Conservation (phyloP, 2,888 invertebrate species). For the Agrilus cyanescens region DNA sequence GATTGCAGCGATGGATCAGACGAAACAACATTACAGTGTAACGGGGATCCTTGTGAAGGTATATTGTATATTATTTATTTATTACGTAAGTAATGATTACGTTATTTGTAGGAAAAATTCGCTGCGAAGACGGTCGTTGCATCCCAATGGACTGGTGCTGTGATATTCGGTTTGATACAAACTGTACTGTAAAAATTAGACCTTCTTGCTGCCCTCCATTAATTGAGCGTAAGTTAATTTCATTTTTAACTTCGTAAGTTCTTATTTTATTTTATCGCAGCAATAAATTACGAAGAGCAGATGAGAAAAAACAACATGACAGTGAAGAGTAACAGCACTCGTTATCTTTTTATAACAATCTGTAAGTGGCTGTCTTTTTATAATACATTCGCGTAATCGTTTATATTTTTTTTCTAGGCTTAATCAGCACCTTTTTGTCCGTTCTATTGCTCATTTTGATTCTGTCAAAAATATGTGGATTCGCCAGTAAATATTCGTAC, state of each 20-base stretch:
- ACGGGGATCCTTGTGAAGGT: conserved; percentile 37
- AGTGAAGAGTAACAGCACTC: conserved; percentile 2
- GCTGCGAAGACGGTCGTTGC: conserved; percentile 39
- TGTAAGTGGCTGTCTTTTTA: conserved; percentile 24
- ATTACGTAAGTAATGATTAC: not conserved
- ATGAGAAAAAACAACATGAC: too few species aligned
- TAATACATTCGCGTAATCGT: not conserved
- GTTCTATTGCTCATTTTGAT: conserved; percentile 29
- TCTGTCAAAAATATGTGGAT: conserved; percentile 29
- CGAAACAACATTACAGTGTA: conserved; percentile 33
- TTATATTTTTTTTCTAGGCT: conserved; percentile 19
- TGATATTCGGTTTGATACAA: conserved; percentile 34
- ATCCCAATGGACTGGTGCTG: conserved; percentile 42
- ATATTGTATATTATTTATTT: conserved; percentile 10
- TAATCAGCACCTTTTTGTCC: conserved; percentile 30
- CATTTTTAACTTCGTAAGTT: not conserved
- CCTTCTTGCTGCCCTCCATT: conserved; percentile 36
- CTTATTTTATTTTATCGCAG: not conserved
- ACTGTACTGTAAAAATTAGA: conserved; percentile 35
- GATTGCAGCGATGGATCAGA: conserved; percentile 43
- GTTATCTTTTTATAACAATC: conserved; percentile 28
- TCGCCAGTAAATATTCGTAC: conserved; percentile 26
- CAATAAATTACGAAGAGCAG: not conserved
- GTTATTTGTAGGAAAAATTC: conserved; percentile 31
- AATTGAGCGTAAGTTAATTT: conserved; percentile 27